These are phyloP conservation scores for Psephotus haematonotus DNA, from an alignment of 2,113 vertebrate species.

Conservation along the genomic window DNA sequence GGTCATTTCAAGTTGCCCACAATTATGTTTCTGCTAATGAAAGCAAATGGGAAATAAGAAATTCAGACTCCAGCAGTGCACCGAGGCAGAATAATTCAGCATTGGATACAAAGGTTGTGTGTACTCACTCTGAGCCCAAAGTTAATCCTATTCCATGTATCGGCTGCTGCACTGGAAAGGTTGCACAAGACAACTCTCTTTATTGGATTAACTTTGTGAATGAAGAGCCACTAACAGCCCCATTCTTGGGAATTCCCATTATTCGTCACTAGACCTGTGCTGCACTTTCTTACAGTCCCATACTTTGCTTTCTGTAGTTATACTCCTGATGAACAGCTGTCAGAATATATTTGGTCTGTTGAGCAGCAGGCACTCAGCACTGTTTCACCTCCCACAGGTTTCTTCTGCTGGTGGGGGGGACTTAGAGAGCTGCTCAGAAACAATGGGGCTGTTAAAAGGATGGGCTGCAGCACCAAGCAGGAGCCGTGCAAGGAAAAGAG, in stretches of 20 bases:
- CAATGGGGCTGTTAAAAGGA: not conserved
- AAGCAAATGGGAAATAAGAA: conserved; percentile 8
- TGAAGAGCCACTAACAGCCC: not conserved
- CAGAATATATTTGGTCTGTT: not conserved
- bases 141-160: conserved; percentile 11
- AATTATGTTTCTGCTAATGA: not conserved
- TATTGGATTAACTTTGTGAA: not conserved
- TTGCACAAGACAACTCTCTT: not conserved
- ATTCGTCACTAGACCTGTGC: not conserved
- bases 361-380: not conserved
- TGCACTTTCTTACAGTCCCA: not conserved
- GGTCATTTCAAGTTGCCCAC: not conserved
- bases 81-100: not conserved
- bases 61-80: not conserved
- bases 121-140: not conserved
- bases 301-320: not conserved
- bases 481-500: not conserved
- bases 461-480: not conserved
- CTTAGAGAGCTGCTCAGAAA: not conserved
- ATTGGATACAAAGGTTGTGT: not conserved
- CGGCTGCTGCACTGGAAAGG: not conserved
- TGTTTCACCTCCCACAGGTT: not conserved
- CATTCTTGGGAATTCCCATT: not conserved
- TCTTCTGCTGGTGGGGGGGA: not conserved
- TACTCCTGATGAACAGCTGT: not conserved